These are phyloP conservation scores for Trichopria drosophilae DNA, from an alignment of 2,888 invertebrate species.

Conservation along the genomic window DNA sequence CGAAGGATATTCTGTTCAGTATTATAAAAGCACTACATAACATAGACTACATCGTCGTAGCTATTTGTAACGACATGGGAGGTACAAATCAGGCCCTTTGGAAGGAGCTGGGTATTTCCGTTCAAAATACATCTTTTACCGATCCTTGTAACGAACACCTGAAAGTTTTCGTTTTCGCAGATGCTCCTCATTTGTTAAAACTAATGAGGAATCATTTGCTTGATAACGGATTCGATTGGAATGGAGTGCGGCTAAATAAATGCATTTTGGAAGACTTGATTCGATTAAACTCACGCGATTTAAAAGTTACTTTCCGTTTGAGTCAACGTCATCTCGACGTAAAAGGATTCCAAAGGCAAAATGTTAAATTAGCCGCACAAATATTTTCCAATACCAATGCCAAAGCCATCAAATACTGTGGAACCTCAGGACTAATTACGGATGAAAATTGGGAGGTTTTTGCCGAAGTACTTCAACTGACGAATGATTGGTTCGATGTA, in stretches of 20 bases:
- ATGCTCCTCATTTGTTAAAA: conserved; percentile 22
- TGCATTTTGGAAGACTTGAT: too few species aligned
- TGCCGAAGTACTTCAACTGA: conserved; percentile 38
- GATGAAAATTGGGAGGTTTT: too few species aligned
- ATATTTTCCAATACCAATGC: conserved; percentile 2
- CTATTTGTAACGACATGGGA: conserved; percentile 39
- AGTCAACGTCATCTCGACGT: conserved; percentile 1
- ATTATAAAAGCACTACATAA: conserved; percentile 35
- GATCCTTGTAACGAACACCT: conserved; percentile 1
- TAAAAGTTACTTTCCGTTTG: neutral
- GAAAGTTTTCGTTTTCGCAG: conserved; percentile 11
- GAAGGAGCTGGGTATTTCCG: neutral
- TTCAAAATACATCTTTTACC: neutral
- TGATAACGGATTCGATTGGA: conserved; percentile 13
- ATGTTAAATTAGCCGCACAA: conserved; percentile 11
- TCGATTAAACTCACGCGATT: too few species aligned
- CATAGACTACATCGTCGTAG: conserved; percentile 37
- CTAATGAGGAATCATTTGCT: conserved; percentile 13
- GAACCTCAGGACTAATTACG: too few species aligned
- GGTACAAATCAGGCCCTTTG: conserved; percentile 21
- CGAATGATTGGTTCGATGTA: conserved; percentile 44
- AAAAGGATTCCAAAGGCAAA: neutral
- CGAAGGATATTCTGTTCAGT: conserved; percentile 33
- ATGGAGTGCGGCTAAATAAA: too few species aligned
- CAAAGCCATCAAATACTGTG: conserved; percentile 27